These are phyloP conservation scores for Brienomyrus brachyistius DNA, from an alignment of 2,113 vertebrate genomes.

Conservation along the genomic window DNA sequence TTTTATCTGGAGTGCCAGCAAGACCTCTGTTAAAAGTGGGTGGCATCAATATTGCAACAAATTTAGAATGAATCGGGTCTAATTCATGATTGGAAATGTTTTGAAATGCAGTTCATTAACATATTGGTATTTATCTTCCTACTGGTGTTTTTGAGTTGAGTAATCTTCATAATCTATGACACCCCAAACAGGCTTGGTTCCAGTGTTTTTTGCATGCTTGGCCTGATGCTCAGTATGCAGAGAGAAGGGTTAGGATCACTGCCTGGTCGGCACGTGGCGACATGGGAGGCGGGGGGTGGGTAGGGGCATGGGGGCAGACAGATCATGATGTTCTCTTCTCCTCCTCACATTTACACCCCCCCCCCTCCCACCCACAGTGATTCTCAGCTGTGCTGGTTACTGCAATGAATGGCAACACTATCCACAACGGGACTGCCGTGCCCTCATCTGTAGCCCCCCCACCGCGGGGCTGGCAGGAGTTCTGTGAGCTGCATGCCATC, in stretches of 20 bases:
- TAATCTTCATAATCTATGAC: neutral
- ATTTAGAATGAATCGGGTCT: neutral
- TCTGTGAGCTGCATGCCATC: constrained; percentile 90
- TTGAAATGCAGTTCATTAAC: neutral
- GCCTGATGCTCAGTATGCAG: neutral
- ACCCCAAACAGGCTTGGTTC: neutral
- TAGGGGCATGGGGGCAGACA: neutral
- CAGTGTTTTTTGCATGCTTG: neutral
- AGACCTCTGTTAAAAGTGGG: neutral
- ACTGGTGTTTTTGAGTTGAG: neutral
- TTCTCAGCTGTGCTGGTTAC: constrained; percentile 68
- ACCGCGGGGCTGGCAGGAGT: constrained; percentile 87
- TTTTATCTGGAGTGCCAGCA: neutral
- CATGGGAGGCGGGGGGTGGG: too few species aligned
- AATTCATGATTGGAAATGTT: neutral
- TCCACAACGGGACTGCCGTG: constrained; percentile 65
- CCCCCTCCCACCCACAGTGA: constrained; percentile 53
- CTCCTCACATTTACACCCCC: neutral
- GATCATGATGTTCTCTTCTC: neutral
- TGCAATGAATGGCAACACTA: constrained; percentile 92
- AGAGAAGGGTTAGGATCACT: neutral
- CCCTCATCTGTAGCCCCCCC: constrained; percentile 32
- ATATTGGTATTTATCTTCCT: neutral
- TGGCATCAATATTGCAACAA: neutral
- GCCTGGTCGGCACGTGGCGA: neutral